Evolutionary conservation across 2,797 vertebrate species (phyloP).

Genomic region (Esox masquinongy): DNA sequence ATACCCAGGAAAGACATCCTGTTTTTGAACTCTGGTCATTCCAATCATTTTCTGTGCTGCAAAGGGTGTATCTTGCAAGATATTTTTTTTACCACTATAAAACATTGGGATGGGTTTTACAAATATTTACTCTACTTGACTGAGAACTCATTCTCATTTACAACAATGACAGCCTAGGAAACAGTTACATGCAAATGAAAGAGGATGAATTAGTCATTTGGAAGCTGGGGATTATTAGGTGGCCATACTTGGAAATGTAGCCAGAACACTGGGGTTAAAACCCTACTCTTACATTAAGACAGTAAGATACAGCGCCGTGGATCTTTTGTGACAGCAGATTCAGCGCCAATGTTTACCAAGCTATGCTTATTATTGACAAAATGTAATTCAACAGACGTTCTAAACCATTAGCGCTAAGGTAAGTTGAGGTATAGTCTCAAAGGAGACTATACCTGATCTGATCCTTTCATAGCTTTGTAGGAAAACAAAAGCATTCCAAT

Average conservation of each 20-base stretch:
- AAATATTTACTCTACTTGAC: neutral
- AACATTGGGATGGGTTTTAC: slow-evolving; percentile 21
- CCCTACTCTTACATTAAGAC: too few species aligned
- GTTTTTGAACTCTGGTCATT: slow-evolving; percentile 51
- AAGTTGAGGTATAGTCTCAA: neutral
- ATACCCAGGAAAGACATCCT: slow-evolving; percentile 43
- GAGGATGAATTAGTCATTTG: too few species aligned
- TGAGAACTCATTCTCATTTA: too few species aligned
- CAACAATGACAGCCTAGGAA: neutral
- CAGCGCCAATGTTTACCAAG: neutral
- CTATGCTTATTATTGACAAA: neutral
- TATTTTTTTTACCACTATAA: slow-evolving; percentile 33
- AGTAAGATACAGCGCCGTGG: too few species aligned
- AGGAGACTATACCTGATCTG: too few species aligned
- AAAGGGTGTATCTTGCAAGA: slow-evolving; percentile 28
- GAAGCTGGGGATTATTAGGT: too few species aligned
- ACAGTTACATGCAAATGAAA: neutral
- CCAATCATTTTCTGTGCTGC: slow-evolving; percentile 46
- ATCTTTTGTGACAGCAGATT: too few species aligned
- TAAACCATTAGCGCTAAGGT: neutral
- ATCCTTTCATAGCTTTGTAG: neutral
- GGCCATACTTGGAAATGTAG: too few species aligned
- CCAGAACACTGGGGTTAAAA: too few species aligned
- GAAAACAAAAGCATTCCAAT: neutral
- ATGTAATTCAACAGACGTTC: neutral